Conservation (phyloP, 2,888 invertebrate genomes). For the Lasioglossum leucozonium region DNA sequence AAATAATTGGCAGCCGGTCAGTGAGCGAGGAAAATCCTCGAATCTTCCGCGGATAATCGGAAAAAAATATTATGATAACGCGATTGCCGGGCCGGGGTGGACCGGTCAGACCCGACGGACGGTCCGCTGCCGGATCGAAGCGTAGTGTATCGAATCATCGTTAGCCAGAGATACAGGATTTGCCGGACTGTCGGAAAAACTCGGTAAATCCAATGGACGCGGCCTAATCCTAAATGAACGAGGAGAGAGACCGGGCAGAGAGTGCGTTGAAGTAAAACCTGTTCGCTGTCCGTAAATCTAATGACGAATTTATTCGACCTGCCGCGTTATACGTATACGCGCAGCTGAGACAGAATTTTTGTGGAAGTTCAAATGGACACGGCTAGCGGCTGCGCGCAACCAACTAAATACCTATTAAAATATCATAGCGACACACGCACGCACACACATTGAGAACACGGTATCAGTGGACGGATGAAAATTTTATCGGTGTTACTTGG, state of each 20-base stretch:
- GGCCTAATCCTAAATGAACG: constrained; percentile 80
- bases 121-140: constrained; percentile 14
- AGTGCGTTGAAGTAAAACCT: constrained; percentile 61
- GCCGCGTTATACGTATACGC: constrained; percentile 35
- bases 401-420: constrained; percentile 67
- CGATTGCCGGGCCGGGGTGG: constrained; percentile 76
- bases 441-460: background rate
- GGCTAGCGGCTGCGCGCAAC: constrained; percentile 24
- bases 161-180: constrained; percentile 82
- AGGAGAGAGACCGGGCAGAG: constrained; percentile 25
- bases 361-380: constrained; percentile 44
- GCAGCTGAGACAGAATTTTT: constrained; percentile 52
- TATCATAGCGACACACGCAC: constrained; percentile 44
- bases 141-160: constrained; percentile 82
- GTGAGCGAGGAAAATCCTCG: constrained; percentile 65
- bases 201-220: constrained; percentile 72
- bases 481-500: constrained; percentile 67
- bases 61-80: constrained; percentile 84
- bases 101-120: constrained; percentile 27
- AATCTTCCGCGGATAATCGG: constrained; percentile 73
- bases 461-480: constrained; percentile 51
- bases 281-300: constrained; percentile 68
- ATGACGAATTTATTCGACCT: constrained; percentile 78
- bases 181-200: constrained; percentile 77
- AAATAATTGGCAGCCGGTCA: constrained; percentile 20